A percentile compares a stretch with the other conserved stretches of the same genome.
These are phyloP conservation scores for Pyrgus malvae DNA, from an alignment of 2,888 invertebrate genomes.

Conservation along the genomic window DNA sequence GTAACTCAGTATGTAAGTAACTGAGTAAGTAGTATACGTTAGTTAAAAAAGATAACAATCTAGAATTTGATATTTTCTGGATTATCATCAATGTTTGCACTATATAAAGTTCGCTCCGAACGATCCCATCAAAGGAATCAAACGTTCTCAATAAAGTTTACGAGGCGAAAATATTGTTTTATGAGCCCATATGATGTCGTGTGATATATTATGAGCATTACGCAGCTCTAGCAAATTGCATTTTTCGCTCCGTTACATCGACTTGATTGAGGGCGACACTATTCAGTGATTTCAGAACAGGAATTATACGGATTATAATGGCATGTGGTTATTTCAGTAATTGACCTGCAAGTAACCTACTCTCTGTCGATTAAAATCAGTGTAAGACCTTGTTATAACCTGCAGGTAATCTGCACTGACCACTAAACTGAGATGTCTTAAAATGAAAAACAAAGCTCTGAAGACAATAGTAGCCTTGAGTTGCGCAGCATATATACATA, in stretches of 20 bases:
- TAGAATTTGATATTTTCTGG: too few relatives aligned
- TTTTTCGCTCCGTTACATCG: constrained; percentile 11
- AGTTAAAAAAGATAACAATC: too few relatives aligned
- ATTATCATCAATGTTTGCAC: too few relatives aligned
- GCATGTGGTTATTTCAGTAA: neutral
- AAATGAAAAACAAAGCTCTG: too few relatives aligned
- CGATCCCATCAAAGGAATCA: neutral
- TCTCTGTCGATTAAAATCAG: too few relatives aligned
- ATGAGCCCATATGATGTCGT: constrained; percentile 15
- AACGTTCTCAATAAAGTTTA: constrained; percentile 9
- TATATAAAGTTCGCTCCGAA: neutral
- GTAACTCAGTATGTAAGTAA: too few relatives aligned
- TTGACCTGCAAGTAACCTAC: neutral
- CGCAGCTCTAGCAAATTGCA: constrained; percentile 8
- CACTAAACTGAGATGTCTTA: too few relatives aligned
- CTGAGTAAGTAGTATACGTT: too few relatives aligned
- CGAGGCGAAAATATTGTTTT: constrained; percentile 17
- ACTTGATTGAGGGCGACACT: constrained; percentile 12
- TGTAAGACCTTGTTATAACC: too few relatives aligned
- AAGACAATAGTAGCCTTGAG: too few relatives aligned
- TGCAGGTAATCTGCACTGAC: too few relatives aligned
- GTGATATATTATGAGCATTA: constrained; percentile 17
- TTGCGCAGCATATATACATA: too few relatives aligned
- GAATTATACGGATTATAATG: neutral
- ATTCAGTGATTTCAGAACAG: constrained; percentile 5